A percentile compares a stretch with the other conserved stretches of the same genome.
Evolutionary conservation across 2,113 vertebrate species (phyloP).

Genomic region (Sialia sialis): DNA sequence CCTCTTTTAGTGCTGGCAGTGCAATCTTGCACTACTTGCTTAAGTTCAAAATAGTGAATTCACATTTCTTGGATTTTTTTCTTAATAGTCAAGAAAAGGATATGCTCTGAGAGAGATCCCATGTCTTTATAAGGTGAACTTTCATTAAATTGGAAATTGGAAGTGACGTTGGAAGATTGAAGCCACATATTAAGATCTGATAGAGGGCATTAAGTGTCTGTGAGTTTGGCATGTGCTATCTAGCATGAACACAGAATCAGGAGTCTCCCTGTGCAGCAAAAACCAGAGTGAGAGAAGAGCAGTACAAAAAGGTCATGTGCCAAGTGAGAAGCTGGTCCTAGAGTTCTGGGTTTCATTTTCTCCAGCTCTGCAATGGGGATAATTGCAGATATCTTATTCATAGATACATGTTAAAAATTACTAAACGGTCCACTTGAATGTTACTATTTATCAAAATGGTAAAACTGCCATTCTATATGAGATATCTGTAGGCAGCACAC

Average conservation of each 20-base stretch:
- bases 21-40: neutral
- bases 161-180: neutral
- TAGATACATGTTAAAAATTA: neutral
- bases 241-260: neutral
- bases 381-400: neutral
- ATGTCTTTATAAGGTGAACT: neutral
- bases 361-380: neutral
- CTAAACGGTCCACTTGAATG: neutral
- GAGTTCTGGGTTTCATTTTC: neutral
- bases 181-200: neutral
- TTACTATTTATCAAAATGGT: neutral
- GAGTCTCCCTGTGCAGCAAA: neutral
- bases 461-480: neutral
- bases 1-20: neutral
- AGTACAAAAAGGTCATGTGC: neutral
- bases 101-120: neutral
- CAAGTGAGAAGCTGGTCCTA: neutral
- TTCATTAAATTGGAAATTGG: neutral
- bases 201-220: neutral
- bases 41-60: neutral
- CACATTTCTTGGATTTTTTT: neutral
- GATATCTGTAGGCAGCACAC: neutral
- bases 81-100: neutral
- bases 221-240: neutral
- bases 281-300: neutral